Evolutionary conservation across 2,113 vertebrate genomes (phyloP).

Genomic region (Myrmecophaga tridactyla): DNA sequence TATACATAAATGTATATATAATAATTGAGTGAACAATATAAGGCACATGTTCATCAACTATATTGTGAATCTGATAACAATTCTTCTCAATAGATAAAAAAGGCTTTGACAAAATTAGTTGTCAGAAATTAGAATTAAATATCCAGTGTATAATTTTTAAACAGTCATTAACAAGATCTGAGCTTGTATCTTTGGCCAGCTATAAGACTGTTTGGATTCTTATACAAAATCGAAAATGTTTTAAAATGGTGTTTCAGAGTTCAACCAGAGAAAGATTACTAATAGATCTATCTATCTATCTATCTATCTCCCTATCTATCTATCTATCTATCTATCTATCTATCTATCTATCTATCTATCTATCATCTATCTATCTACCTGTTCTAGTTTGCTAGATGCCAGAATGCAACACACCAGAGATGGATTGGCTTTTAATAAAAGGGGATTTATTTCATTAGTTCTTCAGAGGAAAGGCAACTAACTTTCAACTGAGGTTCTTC

Average conservation of each 20-base stretch:
- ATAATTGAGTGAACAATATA: neutral
- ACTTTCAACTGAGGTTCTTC: too few species aligned
- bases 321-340: too few species aligned
- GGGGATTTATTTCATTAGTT: too few species aligned
- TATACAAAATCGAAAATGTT: neutral
- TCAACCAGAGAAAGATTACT: neutral
- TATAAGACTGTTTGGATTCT: neutral
- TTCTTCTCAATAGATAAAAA: neutral
- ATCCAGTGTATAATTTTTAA: neutral
- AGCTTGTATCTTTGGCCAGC: neutral
- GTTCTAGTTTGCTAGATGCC: too few species aligned
- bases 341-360: too few species aligned
- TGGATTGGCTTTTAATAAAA: too few species aligned
- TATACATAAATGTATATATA: too few species aligned
- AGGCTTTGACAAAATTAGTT: neutral
- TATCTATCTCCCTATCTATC: too few species aligned
- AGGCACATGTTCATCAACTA: neutral
- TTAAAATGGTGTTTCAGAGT: neutral
- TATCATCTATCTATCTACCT: too few species aligned
- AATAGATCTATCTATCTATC: too few species aligned
- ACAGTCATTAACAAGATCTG: neutral
- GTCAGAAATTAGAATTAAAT: neutral
- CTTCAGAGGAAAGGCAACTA: too few species aligned
- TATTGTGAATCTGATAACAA: neutral
- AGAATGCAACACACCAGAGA: too few species aligned